Conservation (phyloP, 1,140 invertebrate genomes). For the Drosophila orosa region DNA sequence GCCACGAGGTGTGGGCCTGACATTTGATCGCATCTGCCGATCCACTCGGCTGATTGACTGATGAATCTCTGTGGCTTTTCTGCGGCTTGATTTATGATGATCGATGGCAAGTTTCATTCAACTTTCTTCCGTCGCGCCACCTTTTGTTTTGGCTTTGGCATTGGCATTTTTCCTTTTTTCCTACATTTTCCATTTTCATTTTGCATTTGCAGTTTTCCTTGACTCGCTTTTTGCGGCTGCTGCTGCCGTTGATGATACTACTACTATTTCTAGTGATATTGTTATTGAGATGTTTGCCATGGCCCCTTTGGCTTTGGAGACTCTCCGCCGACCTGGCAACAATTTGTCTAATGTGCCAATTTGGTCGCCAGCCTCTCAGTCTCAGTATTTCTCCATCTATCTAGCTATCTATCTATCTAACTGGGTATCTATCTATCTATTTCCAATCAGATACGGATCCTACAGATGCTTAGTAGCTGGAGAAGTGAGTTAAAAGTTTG, state of each 20-base stretch:
- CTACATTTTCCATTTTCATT: constrained; percentile 1
- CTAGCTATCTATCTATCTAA: neutral
- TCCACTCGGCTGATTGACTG: constrained; percentile 61
- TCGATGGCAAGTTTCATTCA: constrained; percentile 50
- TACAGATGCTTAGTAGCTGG: constrained; percentile 18
- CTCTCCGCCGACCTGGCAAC: constrained; percentile 31
- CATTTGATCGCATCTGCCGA: constrained; percentile 75
- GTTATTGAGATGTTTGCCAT: constrained; percentile 65
- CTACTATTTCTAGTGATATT: constrained; percentile 15
- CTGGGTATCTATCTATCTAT: constrained; percentile 3
- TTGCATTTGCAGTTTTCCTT: constrained; percentile 18
- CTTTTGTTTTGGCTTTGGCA: neutral
- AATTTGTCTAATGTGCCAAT: constrained; percentile 82
- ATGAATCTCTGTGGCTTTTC: constrained; percentile 48
- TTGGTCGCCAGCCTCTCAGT: constrained; percentile 54
- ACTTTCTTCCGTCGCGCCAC: constrained; percentile 30
- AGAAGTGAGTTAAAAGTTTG: neutral
- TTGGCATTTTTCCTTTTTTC: constrained; percentile 19
- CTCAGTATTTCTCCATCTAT: constrained; percentile 4
- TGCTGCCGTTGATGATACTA: constrained; percentile 1
- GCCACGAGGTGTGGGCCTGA: constrained; percentile 59
- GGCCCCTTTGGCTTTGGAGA: constrained; percentile 15
- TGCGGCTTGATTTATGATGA: constrained; percentile 55
- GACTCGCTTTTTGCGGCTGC: constrained; percentile 24
- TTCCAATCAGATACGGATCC: constrained; percentile 26